A percentile compares a stretch with the other conserved stretches of the same genome.
These are phyloP conservation scores for Corythornis leucogaster DNA, from an alignment of 2,797 vertebrate species.

Conservation along the genomic window DNA sequence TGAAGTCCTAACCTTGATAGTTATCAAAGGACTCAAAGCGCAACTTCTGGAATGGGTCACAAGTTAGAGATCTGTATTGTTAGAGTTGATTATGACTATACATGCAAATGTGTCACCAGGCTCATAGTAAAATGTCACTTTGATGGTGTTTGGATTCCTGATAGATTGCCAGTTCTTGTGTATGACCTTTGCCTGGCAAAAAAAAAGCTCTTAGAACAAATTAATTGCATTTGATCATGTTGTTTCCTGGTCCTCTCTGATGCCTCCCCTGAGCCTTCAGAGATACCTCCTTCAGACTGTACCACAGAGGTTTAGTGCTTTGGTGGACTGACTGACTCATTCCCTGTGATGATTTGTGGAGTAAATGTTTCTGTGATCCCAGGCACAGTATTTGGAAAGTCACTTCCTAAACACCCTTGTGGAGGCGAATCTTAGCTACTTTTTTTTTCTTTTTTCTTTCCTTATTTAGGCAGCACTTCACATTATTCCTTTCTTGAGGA, in stretches of 20 bases:
- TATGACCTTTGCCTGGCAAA: neutral
- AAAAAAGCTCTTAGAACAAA: neutral
- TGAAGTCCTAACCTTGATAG: neutral
- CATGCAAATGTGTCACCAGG: neutral
- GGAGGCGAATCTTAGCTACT: neutral
- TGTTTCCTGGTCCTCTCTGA: neutral
- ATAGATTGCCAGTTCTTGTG: neutral
- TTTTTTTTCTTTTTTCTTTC: neutral
- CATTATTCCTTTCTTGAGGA: neutral
- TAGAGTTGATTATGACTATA: neutral
- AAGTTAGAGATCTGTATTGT: fast-evolving
- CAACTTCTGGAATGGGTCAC: neutral
- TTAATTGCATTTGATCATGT: neutral
- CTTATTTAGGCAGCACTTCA: neutral
- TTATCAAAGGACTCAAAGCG: neutral
- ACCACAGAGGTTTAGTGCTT: neutral
- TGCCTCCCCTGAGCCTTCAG: neutral
- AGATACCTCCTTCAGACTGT: neutral
- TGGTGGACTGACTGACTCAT: neutral
- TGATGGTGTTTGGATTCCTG: neutral
- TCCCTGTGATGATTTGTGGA: neutral
- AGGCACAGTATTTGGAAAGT: neutral
- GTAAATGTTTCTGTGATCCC: neutral
- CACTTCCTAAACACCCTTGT: neutral
- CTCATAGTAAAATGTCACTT: neutral